These are phyloP conservation scores for Belonocnema kinseyi DNA, from an alignment of 1,140 invertebrate species.

Conservation along the genomic window DNA sequence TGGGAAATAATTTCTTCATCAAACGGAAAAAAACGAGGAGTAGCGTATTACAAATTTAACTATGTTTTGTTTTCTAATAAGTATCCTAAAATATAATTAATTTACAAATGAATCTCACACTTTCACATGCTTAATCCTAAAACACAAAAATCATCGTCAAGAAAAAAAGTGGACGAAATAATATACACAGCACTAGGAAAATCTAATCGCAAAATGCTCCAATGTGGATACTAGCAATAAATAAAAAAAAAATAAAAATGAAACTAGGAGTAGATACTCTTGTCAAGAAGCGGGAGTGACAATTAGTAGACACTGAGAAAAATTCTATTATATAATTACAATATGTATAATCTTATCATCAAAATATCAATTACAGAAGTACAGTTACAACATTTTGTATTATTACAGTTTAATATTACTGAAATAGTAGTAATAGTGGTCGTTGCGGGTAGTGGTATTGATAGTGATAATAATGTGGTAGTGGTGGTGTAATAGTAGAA, in stretches of 20 bases:
- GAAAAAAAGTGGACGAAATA: background rate
- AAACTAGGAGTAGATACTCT: background rate
- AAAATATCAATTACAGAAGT: slow-evolving; percentile 60
- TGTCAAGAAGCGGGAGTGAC: background rate
- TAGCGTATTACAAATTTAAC: no score
- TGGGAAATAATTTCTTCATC: no score
- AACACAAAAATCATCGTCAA: background rate
- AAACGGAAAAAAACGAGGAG: no score
- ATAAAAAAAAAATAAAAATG: background rate
- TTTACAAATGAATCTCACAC: background rate
- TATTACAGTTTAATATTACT: slow-evolving; percentile 37
- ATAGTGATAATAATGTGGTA: background rate
- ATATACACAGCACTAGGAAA: background rate
- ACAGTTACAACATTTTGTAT: slow-evolving; percentile 52
- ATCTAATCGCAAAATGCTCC: background rate
- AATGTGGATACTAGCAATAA: no score
- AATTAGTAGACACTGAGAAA: background rate
- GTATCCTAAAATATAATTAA: background rate
- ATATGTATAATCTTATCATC: slow-evolving; percentile 50
- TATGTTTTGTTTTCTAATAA: no score
- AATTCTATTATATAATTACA: background rate
- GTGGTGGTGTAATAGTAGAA: slow-evolving; percentile 26
- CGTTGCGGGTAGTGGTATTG: background rate
- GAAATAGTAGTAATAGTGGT: slow-evolving; percentile 34
- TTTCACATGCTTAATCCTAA: background rate